Evolutionary conservation across 2,113 vertebrate species (phyloP), one percentile per base, ranked within the genome.

Genomic region (Kryptolebias marmoratus): DNA sequence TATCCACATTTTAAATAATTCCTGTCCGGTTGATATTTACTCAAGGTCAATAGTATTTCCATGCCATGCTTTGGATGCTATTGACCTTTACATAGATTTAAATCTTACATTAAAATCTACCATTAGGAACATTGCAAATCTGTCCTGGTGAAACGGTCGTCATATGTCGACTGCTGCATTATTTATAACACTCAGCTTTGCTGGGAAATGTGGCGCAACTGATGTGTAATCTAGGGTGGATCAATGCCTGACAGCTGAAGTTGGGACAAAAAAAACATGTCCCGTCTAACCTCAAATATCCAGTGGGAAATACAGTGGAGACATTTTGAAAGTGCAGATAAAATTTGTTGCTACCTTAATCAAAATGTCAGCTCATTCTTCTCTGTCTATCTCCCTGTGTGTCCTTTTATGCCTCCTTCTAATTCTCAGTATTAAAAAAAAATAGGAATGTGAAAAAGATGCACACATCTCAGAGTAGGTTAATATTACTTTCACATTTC

Each of bases 181-280:
- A 92, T 92, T 92, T 86, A 90, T 88, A 75, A 74, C 56, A 49
- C 80, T 72, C 78, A 9, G 72, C 85, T 80, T 80, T 54, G 39
- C 68, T 45, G 73, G 80, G 77, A 80, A 80, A 68, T 70, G 79
- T 44, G 59, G 56, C 77, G 61, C 64, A 27, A 60, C 74, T 71
- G 83, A 82, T 83, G 85, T 86, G 84, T 89, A 86, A 87, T 89
- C 86, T 83, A 54, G 72, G 59, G 66, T 78, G 80, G 83, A 89
- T 90, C 78, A 63, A 90, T 88, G 70, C 64, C 74, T 87, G 83
- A 82, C 86, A 70, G 83, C 80, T 65, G 39, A 83, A 79, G 83
- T 81, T 79, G 68, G 77, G 79, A 71, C 66, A 63, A 64, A 79
- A 88, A 28, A 65, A 77, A 70, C 89, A 59, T 55, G 76, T 87